Conservation (phyloP, 2,888 invertebrate species). For the Steinernema hermaphroditum region DNA sequence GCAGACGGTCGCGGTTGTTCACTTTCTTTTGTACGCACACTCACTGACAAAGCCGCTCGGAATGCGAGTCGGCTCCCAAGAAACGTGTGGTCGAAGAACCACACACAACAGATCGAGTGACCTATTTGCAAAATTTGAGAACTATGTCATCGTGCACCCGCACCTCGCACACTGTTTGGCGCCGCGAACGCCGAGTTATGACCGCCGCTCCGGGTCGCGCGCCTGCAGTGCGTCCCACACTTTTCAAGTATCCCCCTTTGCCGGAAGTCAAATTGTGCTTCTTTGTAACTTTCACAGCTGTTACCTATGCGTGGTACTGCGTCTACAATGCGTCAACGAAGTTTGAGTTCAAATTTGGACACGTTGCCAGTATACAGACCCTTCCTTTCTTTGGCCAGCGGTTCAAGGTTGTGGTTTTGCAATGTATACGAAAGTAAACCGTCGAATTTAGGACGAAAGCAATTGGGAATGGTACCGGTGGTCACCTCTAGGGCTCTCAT, state of each 20-base stretch:
- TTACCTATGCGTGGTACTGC: constrained; percentile 56
- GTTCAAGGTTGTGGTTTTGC: constrained; percentile 53
- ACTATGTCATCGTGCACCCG: constrained; percentile 14
- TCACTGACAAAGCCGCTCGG: background rate
- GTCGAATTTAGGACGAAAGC: constrained; percentile 59
- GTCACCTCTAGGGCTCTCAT: constrained; percentile 54
- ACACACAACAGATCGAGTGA: background rate
- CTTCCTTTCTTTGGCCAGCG: constrained; percentile 49
- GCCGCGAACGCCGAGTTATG: constrained; percentile 13
- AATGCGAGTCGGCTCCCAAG: background rate
- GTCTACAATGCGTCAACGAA: constrained; percentile 48
- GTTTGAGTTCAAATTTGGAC: constrained; percentile 50
- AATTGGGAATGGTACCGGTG: constrained; percentile 67
- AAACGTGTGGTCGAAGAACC: background rate
- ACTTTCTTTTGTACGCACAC: background rate
- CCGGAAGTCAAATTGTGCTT: constrained; percentile 57
- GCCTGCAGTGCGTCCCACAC: constrained; percentile 24
- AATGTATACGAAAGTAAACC: constrained; percentile 31
- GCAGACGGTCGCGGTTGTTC: background rate
- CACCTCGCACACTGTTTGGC: constrained; percentile 20
- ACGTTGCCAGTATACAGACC: constrained; percentile 39
- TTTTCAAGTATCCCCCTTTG: constrained; percentile 63
- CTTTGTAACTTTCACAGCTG: constrained; percentile 45
- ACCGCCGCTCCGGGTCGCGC: constrained; percentile 9
- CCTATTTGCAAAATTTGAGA: constrained; percentile 28